Base-by-base conservation (phyloP, 2,113 vertebrate species). In the Antigone vipio region DNA sequence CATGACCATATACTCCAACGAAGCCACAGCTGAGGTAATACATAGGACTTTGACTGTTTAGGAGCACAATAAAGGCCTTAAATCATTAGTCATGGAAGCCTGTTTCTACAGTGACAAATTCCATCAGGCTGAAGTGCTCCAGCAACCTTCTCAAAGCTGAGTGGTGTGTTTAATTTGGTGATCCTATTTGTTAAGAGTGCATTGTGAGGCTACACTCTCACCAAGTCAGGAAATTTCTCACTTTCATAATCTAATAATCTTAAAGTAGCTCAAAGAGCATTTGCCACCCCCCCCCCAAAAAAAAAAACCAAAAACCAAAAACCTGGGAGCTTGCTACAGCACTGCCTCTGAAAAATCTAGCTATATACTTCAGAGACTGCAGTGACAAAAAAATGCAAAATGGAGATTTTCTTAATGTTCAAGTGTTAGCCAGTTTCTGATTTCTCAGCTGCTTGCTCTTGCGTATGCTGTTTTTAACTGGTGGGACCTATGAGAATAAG, bases 161-260 rank as follows among this genome's bases (percentile, higher is more conserved):
- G 35, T 29, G 35, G 21, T 78, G 83, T 55, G 26, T 92, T 96
- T 95, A 93, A 90, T 94, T 95, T 93, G 90, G 82, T 95, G 95
- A 92, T 92, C 82, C 59, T 90, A 21, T 90, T 95, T 94, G 82
- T 92, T 93, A 95, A 96, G 82, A 83, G 75, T 0, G 0, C 66
- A 71, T 87, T 56, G 72, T 71, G 68, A 88, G 52, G 68, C 49
- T 89, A 52, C 59, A 16, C 83, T 96, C 59, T 78, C 88, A 96
- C 47, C 56, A 86, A 94, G 82, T 63, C 88, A 89, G 83, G 83
- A 90, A 84, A 89, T 81, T 86, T 94, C 83, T 95, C 73, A 86
- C 90, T 94, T 88, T 40, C 40, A 34, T 95, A 94, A 93, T 93
- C 47, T 86, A 95, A 86, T 95, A 92, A 95, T 67, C 88, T 88